These are phyloP conservation scores for Boleophthalmus pectinirostris DNA, from an alignment of 2,113 vertebrate genomes.

Conservation along the genomic window DNA sequence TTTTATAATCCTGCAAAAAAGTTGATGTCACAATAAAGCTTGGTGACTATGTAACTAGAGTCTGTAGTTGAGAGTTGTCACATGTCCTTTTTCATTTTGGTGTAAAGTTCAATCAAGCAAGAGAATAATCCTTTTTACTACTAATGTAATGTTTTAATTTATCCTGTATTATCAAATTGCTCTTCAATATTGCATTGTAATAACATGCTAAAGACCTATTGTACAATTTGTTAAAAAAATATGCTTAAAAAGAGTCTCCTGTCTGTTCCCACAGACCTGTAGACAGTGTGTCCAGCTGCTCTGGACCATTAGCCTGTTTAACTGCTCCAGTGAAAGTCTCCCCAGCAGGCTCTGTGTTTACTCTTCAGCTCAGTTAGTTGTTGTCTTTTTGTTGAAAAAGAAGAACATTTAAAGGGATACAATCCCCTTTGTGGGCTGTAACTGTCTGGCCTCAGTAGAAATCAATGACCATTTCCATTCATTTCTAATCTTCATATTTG, in stretches of 20 bases:
- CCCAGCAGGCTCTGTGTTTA: constrained; percentile 56
- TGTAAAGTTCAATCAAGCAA: background rate
- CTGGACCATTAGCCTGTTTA: constrained; percentile 61
- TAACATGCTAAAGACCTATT: background rate
- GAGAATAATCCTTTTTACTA: background rate
- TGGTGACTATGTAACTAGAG: constrained; percentile 10
- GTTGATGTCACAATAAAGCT: constrained; percentile 49
- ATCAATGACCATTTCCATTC: constrained; percentile 1
- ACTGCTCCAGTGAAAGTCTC: constrained; percentile 41
- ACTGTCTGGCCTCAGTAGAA: constrained; percentile 43
- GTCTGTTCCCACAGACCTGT: constrained; percentile 63
- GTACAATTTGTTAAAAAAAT: constrained; percentile 13
- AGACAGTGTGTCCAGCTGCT: constrained; percentile 73
- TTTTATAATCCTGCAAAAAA: constrained; percentile 55
- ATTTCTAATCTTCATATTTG: background rate
- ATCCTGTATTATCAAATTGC: background rate
- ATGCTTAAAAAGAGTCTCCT: constrained; percentile 66
- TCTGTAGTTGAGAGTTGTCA: constrained; percentile 51
- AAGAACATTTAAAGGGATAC: constrained; percentile 31
- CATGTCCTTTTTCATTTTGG: constrained; percentile 12
- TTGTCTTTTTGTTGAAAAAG: constrained; percentile 41
- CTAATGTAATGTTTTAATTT: background rate
- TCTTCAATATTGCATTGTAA: background rate
- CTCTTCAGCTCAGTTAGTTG: constrained; percentile 68
- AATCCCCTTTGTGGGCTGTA: constrained; percentile 43